Base-by-base conservation (phyloP, 2,797 vertebrate species). In the Peromyscus nudipes region DNA sequence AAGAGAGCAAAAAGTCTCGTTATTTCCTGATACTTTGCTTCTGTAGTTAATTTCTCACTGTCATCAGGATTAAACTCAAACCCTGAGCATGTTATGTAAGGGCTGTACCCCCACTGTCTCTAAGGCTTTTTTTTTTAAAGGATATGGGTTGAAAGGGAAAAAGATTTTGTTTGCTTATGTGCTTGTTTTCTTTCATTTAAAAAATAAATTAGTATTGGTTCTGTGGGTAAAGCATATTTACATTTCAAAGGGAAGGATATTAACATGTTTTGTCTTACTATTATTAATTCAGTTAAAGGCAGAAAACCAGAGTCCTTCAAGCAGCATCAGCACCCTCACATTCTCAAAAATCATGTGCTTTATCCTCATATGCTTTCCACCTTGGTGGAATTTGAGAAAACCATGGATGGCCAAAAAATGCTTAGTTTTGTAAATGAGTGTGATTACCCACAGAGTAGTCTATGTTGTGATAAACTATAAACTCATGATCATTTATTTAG, bases 391-490 rank as follows among this genome's bases (percentile, higher is more conserved):
- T 92, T 4, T 79, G 34, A 87, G 8, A 37, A n/a, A 93, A 90
- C 12, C 40, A 40, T 10, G 12, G 7, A 57, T 76, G 31, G 91
- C 52, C 80, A 49, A 92, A 43, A 95, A 96, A 85, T 62, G 60
- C 62, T 89, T 55, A 71, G 23, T 79, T 97, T 96, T 80, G 27
- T 84, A 96, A 97, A 97, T 96, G 69, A 94, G 71, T 27, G 86
- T 57, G 92, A 96, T 95, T 87, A 91, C 49, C 23, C 43, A 93
- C 76, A 88, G 96, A 90, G 86, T n/a, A 55, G 65, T 89, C 0
- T 64, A 46, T 77, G 0, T 65, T 96, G 73, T 88, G 76, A 62
- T 97, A 94, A 97, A 91, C 97, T 94, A 95, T 92, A 88, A 97
- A 92, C 55, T 96, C 86, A 76, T 89, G 4, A 75, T 94, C 81